A percentile compares a stretch with the other conserved stretches of the same genome.
These are phyloP conservation scores for Mesitornis unicolor DNA, from an alignment of 2,113 vertebrate genomes.

Conservation along the genomic window DNA sequence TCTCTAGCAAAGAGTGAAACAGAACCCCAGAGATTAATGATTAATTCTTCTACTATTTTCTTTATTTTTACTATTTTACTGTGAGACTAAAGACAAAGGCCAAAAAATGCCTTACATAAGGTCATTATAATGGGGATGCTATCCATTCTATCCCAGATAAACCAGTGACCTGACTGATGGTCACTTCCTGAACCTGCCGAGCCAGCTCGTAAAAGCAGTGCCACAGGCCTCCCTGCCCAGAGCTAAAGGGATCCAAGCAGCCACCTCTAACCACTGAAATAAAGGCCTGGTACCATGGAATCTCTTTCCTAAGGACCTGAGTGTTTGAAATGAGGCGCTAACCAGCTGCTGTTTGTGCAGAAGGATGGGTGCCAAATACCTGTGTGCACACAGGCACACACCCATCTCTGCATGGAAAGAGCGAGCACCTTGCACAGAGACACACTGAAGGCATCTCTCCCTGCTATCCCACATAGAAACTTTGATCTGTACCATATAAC, in stretches of 20 bases:
- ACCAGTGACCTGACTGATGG: background rate
- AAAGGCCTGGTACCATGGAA: background rate
- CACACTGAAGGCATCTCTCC: background rate
- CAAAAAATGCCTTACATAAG: background rate
- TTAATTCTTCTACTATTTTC: background rate
- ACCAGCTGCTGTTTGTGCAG: background rate
- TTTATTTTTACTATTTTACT: background rate
- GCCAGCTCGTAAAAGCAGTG: background rate
- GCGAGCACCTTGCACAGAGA: background rate
- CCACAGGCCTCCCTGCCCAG: background rate
- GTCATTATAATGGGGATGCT: background rate
- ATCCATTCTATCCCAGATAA: background rate
- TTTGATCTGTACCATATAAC: background rate
- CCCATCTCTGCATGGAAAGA: background rate
- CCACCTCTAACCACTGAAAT: background rate
- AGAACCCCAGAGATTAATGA: background rate
- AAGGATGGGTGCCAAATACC: background rate
- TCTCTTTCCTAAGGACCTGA: background rate
- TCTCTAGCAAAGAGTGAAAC: background rate
- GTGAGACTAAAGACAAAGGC: background rate
- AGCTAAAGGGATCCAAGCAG: background rate
- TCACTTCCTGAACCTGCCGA: background rate
- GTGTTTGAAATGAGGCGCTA: background rate
- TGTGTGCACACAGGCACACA: background rate
- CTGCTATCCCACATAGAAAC: background rate